These are phyloP conservation scores for Hydriomena furcata DNA, from an alignment of 2,888 invertebrate species.

Conservation along the genomic window DNA sequence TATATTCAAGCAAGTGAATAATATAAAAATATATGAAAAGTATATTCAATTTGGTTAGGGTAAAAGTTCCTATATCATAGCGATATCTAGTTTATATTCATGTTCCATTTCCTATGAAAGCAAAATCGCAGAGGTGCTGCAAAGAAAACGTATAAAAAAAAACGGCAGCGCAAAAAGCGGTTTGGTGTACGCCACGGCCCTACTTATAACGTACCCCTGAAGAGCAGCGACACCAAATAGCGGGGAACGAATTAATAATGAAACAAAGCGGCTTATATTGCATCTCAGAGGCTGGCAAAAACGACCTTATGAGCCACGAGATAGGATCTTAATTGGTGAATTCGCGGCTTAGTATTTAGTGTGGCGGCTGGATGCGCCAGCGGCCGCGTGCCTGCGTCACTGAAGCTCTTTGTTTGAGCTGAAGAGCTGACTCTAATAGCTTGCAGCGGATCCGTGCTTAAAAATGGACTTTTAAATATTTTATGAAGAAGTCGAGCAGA, in stretches of 20 bases:
- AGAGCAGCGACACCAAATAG: constrained; percentile 79
- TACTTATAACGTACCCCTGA: constrained; percentile 66
- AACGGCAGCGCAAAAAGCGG: constrained; percentile 54
- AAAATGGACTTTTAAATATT: constrained; percentile 81
- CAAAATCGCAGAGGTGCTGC: constrained; percentile 23
- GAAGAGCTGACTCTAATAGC: constrained; percentile 82
- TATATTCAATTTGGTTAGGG: constrained; percentile 11
- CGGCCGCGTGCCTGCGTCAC: constrained; percentile 69
- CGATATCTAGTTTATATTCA: constrained; percentile 17
- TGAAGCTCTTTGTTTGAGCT: constrained; percentile 79
- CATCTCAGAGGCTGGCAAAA: constrained; percentile 49
- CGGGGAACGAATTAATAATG: constrained; percentile 75
- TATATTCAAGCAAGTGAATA: constrained; percentile 11
- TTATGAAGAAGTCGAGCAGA: constrained; percentile 64
- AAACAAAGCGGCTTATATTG: constrained; percentile 72
- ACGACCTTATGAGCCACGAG: constrained; percentile 60
- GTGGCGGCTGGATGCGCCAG: constrained; percentile 58
- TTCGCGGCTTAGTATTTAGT: constrained; percentile 60
- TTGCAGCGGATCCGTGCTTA: constrained; percentile 77
- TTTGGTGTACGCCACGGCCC: constrained; percentile 60
- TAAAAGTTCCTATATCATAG: constrained; percentile 11
- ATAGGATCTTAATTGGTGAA: constrained; percentile 76
- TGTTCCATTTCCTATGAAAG: constrained; percentile 25
- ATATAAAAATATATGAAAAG: constrained; percentile 18
- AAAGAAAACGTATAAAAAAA: constrained; percentile 40